phyloP scores from a whole-genome alignment of 2,797 vertebrate genomes.

The Diplodus puntazzo region DNA sequence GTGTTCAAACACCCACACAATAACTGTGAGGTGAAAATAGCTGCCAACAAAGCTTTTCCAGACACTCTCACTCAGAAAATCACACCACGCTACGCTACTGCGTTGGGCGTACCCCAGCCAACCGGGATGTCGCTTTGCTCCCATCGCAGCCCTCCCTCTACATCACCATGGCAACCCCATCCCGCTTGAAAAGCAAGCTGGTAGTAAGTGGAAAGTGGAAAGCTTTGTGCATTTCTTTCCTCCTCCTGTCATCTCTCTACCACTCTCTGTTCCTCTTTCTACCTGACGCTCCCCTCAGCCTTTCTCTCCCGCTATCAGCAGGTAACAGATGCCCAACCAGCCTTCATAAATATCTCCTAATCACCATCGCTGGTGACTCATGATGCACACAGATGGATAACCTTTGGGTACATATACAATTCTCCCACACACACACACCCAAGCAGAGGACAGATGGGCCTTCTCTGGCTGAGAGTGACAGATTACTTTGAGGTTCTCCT shows the following conservation, averaged over 20 bases:
- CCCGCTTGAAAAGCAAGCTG: conserved; percentile 44
- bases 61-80: conserved; percentile 29
- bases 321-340: conserved; percentile 49
- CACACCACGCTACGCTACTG: conserved; percentile 35
- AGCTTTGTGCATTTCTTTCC: conserved; percentile 18
- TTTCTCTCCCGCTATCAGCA: conserved; percentile 35
- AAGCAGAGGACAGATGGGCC: conserved; percentile 50
- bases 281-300: neutral
- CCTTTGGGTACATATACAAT: conserved; percentile 35
- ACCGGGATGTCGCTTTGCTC: conserved; percentile 22
- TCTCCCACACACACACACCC: conserved; percentile 22
- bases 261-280: conserved; percentile 22
- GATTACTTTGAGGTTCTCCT: conserved; percentile 48
- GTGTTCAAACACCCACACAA: neutral
- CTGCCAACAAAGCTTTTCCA: conserved; percentile 16
- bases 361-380: conserved; percentile 53
- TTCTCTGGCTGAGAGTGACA: conserved; percentile 45
- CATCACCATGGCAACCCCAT: conserved; percentile 69
- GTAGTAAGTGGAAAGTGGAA: conserved; percentile 58
- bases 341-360: conserved; percentile 62
- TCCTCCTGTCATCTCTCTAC: neutral
- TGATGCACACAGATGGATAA: conserved; percentile 45
- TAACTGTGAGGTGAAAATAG: conserved; percentile 1
- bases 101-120: conserved; percentile 31
- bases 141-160: conserved; percentile 11